phyloP scores from a whole-genome alignment of 2,113 vertebrate species.

The Ceyx margarethae region DNA sequence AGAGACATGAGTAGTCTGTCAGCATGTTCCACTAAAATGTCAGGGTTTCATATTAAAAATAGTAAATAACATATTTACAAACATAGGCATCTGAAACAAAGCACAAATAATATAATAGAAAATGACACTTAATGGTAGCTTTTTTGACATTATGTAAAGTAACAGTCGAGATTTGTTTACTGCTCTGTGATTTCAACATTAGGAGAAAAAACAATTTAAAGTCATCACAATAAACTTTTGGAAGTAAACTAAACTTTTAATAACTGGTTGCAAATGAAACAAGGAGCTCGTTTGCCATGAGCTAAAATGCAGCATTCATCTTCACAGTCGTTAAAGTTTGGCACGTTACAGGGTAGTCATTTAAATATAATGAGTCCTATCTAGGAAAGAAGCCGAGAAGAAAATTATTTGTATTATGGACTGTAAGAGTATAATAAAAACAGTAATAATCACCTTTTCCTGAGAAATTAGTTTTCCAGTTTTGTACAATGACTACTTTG shows the following conservation, averaged over 20 bases:
- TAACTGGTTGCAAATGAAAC: not conserved
- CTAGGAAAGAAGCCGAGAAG: not conserved
- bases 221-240: not conserved
- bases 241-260: not conserved
- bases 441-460: not conserved
- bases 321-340: not conserved
- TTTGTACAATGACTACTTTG: not conserved
- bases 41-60: conserved; percentile 39
- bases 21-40: not conserved
- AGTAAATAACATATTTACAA: conserved; percentile 44
- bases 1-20: not conserved
- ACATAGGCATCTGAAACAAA: conserved; percentile 15
- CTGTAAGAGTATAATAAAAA: not conserved
- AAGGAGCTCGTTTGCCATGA: not conserved
- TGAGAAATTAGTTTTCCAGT: not conserved
- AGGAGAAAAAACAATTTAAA: not conserved
- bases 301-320: not conserved
- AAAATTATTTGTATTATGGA: not conserved
- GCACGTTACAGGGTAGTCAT: not conserved
- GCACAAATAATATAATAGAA: not conserved
- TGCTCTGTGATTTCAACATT: not conserved
- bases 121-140: not conserved
- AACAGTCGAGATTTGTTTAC: not conserved
- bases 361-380: not conserved
- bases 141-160: not conserved